Percentiles rank a stretch among this genome's conserved stretches.
phyloP scores from a whole-genome alignment of 2,797 vertebrate genomes.

The Melanotaenia boesemani region DNA sequence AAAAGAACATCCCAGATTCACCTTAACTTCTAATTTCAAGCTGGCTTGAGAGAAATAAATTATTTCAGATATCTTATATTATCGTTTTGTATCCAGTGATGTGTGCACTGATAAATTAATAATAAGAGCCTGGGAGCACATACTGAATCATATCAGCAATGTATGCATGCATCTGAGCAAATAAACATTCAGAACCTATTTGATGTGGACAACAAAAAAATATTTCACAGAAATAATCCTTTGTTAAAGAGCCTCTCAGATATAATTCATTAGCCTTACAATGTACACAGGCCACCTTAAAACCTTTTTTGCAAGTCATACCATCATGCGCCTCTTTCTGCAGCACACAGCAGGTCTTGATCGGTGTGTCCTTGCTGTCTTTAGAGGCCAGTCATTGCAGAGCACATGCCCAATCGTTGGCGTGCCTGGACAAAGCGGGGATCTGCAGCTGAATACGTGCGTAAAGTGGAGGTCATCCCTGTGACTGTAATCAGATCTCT shows the following conservation, averaged over 20 bases:
- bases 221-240: not conserved
- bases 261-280: constrained; percentile 22
- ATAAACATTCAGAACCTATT: not conserved
- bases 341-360: constrained; percentile 3
- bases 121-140: not conserved
- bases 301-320: constrained; percentile 11
- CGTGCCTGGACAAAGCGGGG: constrained; percentile 65
- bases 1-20: constrained; percentile 15
- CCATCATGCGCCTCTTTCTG: constrained; percentile 15
- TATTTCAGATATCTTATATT: not conserved
- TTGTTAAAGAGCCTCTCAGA: not conserved
- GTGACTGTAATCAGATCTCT: constrained; percentile 70
- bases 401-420: constrained; percentile 45
- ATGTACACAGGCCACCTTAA: not conserved
- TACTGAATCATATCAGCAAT: not conserved
- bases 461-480: constrained; percentile 33
- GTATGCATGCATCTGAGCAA: not conserved
- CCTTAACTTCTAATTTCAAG: constrained; percentile 18
- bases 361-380: constrained; percentile 24
- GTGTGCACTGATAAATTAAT: not conserved
- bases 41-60: not conserved
- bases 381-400: constrained; percentile 49
- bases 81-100: not conserved
- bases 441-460: constrained; percentile 59
- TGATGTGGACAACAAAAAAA: not conserved